Conservation (phyloP, 2,113 vertebrate species). For the Eonycteris spelaea region DNA sequence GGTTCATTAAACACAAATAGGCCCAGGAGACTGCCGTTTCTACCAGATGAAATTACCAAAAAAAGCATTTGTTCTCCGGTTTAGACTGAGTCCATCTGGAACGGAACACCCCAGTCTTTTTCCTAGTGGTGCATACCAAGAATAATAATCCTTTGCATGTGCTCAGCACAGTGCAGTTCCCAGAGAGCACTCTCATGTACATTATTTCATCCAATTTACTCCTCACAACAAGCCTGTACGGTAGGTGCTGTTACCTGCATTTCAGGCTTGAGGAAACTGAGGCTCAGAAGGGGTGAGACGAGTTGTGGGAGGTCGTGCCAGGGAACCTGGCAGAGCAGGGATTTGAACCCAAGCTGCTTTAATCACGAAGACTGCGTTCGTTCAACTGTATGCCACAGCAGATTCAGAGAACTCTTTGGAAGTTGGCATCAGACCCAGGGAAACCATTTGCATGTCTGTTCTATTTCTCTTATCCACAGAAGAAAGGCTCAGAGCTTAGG, state of each 20-base stretch:
- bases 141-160: background rate
- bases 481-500: background rate
- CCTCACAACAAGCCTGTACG: background rate
- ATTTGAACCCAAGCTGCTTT: background rate
- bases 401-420: background rate
- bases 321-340: background rate
- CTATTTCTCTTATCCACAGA: background rate
- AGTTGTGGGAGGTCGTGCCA: background rate
- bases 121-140: background rate
- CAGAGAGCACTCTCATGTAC: background rate
- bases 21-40: slow-evolving; percentile 63
- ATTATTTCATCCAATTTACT: slow-evolving; percentile 25
- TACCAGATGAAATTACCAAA: slow-evolving; percentile 69
- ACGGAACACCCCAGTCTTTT: slow-evolving; percentile 44
- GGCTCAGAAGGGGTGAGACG: background rate
- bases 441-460: background rate
- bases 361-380: accelerated
- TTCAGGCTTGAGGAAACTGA: background rate
- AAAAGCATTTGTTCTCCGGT: slow-evolving; percentile 52
- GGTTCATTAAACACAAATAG: slow-evolving; percentile 72
- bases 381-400: accelerated
- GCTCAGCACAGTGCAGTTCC: accelerated
- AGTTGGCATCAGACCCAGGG: background rate
- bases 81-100: slow-evolving; percentile 71
- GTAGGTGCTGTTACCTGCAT: background rate